A percentile compares a stretch with the other conserved stretches of the same genome.
phyloP scores from a whole-genome alignment of 1,140 invertebrate genomes.

The Bombus difficillimus region DNA sequence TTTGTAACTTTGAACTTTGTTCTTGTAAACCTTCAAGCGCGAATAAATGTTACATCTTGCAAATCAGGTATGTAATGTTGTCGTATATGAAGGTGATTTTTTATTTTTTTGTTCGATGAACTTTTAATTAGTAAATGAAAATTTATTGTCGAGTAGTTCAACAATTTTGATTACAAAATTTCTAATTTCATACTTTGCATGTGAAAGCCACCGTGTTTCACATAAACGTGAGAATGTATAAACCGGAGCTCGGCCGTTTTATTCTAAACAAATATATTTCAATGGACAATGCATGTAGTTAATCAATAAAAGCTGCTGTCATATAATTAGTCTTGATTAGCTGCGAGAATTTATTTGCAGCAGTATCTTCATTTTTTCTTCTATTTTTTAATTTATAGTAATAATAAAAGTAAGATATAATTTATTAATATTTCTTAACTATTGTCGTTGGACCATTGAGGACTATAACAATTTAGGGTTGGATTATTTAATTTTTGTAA shows the following conservation, averaged over 20 bases:
- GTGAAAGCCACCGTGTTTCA: background rate
- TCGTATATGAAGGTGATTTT: no score
- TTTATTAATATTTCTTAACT: no score
- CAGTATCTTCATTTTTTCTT: background rate
- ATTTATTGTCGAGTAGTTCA: background rate
- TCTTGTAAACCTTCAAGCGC: background rate
- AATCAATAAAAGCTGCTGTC: slow-evolving; percentile 32
- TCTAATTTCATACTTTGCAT: background rate
- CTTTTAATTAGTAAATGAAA: background rate
- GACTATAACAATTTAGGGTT: no score
- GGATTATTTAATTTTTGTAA: no score
- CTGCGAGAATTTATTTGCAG: slow-evolving; percentile 26
- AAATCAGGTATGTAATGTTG: background rate
- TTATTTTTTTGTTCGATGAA: background rate
- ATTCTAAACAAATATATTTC: slow-evolving; percentile 35
- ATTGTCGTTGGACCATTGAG: no score
- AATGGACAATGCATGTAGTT: slow-evolving; percentile 31
- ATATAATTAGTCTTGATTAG: slow-evolving; percentile 56
- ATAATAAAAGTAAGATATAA: background rate
- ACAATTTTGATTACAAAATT: background rate
- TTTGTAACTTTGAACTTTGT: background rate
- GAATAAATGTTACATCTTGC: background rate
- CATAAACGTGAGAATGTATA: background rate
- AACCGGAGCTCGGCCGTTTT: background rate
- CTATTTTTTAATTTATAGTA: background rate